These are phyloP conservation scores for Gila robusta DNA, from an alignment of 2,797 vertebrate species.

Conservation along the genomic window DNA sequence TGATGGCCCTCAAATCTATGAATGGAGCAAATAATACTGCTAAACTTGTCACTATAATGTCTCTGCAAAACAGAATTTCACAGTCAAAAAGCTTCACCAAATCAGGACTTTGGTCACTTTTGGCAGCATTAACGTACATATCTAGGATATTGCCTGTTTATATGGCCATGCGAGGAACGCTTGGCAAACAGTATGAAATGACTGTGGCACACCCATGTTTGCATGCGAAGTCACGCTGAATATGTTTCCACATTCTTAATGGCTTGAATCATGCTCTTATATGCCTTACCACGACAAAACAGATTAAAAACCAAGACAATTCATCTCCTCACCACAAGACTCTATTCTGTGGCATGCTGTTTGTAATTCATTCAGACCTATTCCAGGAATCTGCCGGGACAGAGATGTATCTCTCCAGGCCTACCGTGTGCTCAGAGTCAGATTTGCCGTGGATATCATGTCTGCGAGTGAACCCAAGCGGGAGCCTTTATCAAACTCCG, in stretches of 20 bases:
- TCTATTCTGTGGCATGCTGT: background rate
- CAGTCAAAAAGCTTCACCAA: background rate
- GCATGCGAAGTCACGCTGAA: background rate
- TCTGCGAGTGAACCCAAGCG: slow-evolving; percentile 1
- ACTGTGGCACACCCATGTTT: slow-evolving; percentile 28
- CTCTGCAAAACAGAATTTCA: slow-evolving; percentile 2
- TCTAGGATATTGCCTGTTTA: background rate
- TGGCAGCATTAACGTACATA: background rate
- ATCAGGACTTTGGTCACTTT: slow-evolving; percentile 11
- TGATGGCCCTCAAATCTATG: background rate
- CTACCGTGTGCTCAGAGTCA: background rate
- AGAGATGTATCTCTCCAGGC: background rate
- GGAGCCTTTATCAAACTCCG: slow-evolving; percentile 72
- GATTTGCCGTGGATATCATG: slow-evolving; percentile 31
- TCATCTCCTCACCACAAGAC: background rate
- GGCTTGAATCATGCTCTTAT: background rate
- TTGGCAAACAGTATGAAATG: slow-evolving; percentile 14
- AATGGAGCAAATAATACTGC: background rate
- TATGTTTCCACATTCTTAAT: slow-evolving; percentile 1
- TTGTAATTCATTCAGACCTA: background rate
- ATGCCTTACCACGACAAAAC: background rate
- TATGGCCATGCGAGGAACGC: background rate
- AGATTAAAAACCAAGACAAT: background rate
- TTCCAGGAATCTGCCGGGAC: slow-evolving; percentile 3
- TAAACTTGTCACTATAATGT: background rate